Evolutionary conservation across 2,113 vertebrate species (phyloP).

Genomic region (Struthio camelus): DNA sequence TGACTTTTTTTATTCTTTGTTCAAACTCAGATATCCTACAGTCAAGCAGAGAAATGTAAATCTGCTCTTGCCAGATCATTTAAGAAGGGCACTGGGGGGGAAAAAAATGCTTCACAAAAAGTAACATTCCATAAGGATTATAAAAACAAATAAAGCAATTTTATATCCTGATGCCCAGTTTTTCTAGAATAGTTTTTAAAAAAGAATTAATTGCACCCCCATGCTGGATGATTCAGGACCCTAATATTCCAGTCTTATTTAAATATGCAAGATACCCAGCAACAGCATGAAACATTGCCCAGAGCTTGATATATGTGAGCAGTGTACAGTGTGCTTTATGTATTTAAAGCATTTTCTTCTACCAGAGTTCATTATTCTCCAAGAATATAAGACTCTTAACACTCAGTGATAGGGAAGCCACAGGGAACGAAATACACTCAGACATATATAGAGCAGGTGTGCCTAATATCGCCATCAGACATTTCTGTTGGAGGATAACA

Average conservation of each 20-base stretch:
- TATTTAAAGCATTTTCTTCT: not conserved
- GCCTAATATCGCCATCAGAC: conserved; percentile 75
- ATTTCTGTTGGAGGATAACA: conserved; percentile 77
- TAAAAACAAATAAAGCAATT: not conserved
- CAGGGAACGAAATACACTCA: conserved; percentile 28
- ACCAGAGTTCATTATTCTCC: conserved; percentile 10
- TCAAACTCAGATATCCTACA: not conserved
- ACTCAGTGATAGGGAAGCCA: conserved; percentile 29
- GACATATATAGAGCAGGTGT: conserved; percentile 14
- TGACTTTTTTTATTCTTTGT: not conserved
- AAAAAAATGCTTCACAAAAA: not conserved
- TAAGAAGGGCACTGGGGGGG: not conserved
- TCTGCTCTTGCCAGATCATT: not conserved
- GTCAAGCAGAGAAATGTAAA: conserved; percentile 11
- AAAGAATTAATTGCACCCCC: not conserved
- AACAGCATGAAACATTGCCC: not conserved
- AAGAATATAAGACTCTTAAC: conserved; percentile 2
- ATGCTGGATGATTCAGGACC: not conserved
- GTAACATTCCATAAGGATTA: not conserved
- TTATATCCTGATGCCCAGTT: not conserved
- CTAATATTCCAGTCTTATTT: not conserved
- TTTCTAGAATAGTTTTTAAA: not conserved
- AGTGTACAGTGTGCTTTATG: not conserved
- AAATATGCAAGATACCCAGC: not conserved
- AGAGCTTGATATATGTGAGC: not conserved